Percentiles rank a stretch among this genome's conserved stretches.
Conservation (phyloP, 2,797 vertebrate species). For the Enteromius thamalakanensis region DNA sequence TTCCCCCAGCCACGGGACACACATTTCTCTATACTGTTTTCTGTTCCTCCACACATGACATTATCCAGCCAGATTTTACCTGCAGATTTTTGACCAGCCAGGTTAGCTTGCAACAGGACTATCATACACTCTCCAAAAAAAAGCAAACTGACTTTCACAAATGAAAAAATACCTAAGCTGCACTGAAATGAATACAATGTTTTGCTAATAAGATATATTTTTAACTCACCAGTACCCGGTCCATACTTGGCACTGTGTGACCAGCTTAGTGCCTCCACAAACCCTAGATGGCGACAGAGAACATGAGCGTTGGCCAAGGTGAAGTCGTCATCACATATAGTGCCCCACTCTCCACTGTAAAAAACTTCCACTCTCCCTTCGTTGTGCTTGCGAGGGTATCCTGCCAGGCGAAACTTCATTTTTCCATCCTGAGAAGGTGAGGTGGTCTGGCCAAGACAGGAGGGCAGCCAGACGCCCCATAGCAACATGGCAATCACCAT, state of each 20-base stretch:
- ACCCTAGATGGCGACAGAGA: slow-evolving; percentile 92
- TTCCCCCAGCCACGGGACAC: slow-evolving; percentile 94
- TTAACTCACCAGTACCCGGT: slow-evolving; percentile 83
- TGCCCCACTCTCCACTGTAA: slow-evolving; percentile 93
- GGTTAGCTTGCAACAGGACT: background rate
- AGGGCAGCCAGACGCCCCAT: slow-evolving; percentile 70
- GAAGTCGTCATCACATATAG: slow-evolving; percentile 97
- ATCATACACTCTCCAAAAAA: background rate
- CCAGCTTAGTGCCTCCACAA: slow-evolving; percentile 90
- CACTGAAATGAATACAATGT: no score
- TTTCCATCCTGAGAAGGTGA: slow-evolving; percentile 59
- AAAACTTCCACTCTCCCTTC: slow-evolving; percentile 93
- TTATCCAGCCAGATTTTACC: slow-evolving; percentile 98
- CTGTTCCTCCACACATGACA: slow-evolving; percentile 82
- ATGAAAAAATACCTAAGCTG: background rate
- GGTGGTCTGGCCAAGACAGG: slow-evolving; percentile 73
- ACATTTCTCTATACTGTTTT: slow-evolving; percentile 85
- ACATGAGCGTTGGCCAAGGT: slow-evolving; percentile 88
- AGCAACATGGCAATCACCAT: slow-evolving; percentile 68
- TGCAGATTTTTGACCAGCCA: slow-evolving; percentile 61
- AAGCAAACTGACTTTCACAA: background rate
- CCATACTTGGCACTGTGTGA: slow-evolving; percentile 97
- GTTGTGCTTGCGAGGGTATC: slow-evolving; percentile 94
- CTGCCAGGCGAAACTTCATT: slow-evolving; percentile 85
- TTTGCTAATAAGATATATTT: background rate